A percentile compares a stretch with the other conserved stretches of the same genome.
Evolutionary conservation across 2,797 vertebrate genomes (phyloP).

Genomic region (Erethizon dorsatum): DNA sequence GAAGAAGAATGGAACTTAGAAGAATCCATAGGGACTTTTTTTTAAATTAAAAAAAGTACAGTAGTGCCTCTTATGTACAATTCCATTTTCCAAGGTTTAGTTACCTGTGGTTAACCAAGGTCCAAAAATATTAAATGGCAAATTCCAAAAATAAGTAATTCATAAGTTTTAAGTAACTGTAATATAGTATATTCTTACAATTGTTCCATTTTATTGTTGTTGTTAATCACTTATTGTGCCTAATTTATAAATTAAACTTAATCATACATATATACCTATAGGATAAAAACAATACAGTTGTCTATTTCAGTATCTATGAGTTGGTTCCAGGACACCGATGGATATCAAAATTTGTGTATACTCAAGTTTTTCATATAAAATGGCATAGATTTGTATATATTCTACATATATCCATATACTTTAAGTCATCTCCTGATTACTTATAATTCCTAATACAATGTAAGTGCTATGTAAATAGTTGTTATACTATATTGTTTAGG

Average conservation of each 20-base stretch:
- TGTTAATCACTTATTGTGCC: background rate
- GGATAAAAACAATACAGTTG: background rate
- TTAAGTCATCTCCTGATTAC: background rate
- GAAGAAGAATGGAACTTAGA: background rate
- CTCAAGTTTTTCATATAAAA: background rate
- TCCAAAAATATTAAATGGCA: background rate
- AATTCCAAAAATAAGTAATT: background rate
- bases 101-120: background rate
- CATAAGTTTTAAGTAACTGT: background rate
- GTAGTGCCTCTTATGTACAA: background rate
- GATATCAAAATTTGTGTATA: background rate
- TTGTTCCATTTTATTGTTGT: background rate
- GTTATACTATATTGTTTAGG: background rate
- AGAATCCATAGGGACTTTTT: background rate
- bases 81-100: background rate
- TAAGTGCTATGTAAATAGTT: background rate
- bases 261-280: background rate
- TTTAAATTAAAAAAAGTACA: background rate
- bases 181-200: background rate
- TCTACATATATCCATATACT: background rate
- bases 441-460: background rate
- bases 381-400: background rate
- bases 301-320: background rate
- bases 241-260: background rate
- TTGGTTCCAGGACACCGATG: background rate